Evolutionary conservation across 2,888 invertebrate genomes (phyloP), one percentile per base, ranked within the genome.

Genomic region (Corythucha ciliata): DNA sequence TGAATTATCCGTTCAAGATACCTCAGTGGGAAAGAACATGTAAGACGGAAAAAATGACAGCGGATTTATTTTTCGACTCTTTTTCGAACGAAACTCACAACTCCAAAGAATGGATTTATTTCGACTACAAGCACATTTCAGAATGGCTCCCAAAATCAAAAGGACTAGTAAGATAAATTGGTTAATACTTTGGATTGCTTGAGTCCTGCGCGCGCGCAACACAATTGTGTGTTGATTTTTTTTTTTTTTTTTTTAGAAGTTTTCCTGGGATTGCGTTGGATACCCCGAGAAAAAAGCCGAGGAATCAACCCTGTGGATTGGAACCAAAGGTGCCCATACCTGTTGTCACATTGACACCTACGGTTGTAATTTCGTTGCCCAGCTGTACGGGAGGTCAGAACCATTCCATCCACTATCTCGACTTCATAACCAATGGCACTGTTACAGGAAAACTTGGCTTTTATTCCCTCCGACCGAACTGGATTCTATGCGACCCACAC

Each of bases 291-390:
- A 80, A 60, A 72, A 73, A 57, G 77, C 79, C 3, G 64, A 72
- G 10, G 81, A 88, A 54, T 81, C 82, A 42, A 88, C 89, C 2
- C 70, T 92, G 48, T 94, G 94, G 94, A 76, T 93, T 59, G 90
- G 93, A 25, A 84, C 81, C 54, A 71, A 73, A 62, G 86, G 87
- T 2, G 85, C 93, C 2, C 88, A 93, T 66, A 96, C 96, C 0
- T 89, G 92, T 2, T 89, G 91, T 56, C 97, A 97, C 68, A 81
- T 81, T 65, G 96, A 97, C 67, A 85, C 90, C 0, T 97, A 94
- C 69, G 94, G 94, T 0, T 85, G 81, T 61, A 97, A 97, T 70
- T 76, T 96, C 62, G 83, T 96, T 8, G 83, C 83, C 45, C 96
- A 97, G 71, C 70, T 91, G 45, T 75, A 77, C 70, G 94, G 94